These are phyloP conservation scores for Pseudococcus jackbeardsleyi DNA, from an alignment of 2,888 invertebrate species.

Conservation along the genomic window DNA sequence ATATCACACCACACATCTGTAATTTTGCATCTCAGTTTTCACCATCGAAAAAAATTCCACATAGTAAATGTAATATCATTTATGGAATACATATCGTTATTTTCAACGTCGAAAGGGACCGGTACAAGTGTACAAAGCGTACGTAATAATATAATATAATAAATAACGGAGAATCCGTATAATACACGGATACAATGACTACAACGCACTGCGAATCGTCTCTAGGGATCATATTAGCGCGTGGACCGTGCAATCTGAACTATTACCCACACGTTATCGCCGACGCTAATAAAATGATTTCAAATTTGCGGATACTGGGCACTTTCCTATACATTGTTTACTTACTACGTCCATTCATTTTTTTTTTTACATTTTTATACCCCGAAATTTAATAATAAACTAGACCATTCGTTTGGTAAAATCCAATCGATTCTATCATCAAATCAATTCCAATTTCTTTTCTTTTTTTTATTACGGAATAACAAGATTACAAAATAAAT, in stretches of 20 bases:
- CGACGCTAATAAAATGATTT: slow-evolving; percentile 63
- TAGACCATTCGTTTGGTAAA: not conserved
- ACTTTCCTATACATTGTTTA: slow-evolving; percentile 38
- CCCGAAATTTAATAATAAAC: slow-evolving; percentile 48
- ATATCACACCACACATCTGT: not conserved
- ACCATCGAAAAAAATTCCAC: not conserved
- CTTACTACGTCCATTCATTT: slow-evolving; percentile 52
- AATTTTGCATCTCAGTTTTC: not conserved
- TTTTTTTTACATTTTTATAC: slow-evolving; percentile 30
- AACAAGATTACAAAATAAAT: slow-evolving; percentile 60
- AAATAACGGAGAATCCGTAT: slow-evolving; percentile 57
- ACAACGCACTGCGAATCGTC: slow-evolving; percentile 44
- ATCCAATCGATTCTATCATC: not conserved
- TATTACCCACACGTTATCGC: slow-evolving; percentile 60
- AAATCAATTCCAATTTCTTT: not conserved
- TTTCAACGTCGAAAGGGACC: slow-evolving; percentile 45
- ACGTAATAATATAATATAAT: slow-evolving; percentile 64
- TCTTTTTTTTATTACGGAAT: slow-evolving; percentile 52
- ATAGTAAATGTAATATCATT: slow-evolving; percentile 63
- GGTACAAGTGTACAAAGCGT: slow-evolving; percentile 41
- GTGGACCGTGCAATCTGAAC: slow-evolving; percentile 61
- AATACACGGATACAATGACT: slow-evolving; percentile 55
- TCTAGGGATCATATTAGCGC: slow-evolving; percentile 62
- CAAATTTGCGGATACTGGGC: slow-evolving; percentile 53
- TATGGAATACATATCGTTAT: slow-evolving; percentile 59